Evolutionary conservation across 2,888 invertebrate genomes (phyloP), one percentile per base, ranked within the genome.

Genomic region (Zonitis immaculata): DNA sequence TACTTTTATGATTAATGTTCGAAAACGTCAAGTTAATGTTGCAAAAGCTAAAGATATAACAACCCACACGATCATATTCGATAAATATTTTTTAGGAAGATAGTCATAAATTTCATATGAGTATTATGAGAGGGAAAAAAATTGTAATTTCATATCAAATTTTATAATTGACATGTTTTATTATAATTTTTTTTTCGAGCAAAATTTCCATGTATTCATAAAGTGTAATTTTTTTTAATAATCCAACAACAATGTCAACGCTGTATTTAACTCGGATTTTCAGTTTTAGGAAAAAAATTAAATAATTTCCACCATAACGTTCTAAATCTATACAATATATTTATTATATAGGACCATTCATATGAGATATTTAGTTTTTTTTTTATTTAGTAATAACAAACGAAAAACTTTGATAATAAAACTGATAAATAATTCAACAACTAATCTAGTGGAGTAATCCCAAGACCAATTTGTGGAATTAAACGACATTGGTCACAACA

Each of bases 401-500:
- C 2, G 11, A 9, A 20, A 28, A 49, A 55, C 52, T 52, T 49
- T 52, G 49, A 55, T 54, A 54, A 54, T 52, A 52, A 48, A 27
- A 44, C 30, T 12, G 27, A 42, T 52, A 52, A 55, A 56, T 56
- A 56, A 56, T 39, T 56, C 44, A 56, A 49, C 43, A 56, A 12
- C 51, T 52, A 56, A 56, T 56, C 56, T 56, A 18, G 46, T 30
- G 35, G 44, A 56, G 56, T 56, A 52, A 56, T 56, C 56, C 56
- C 56, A 49, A 49, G 42, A 1, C 25, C 56, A 56, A 56, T 56
- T 56, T 56, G 43, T n/a, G 42, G 52, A 56, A 56, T 56, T 52
- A 56, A 56, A 52, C 48, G 49, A 49, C 45, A 22, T 14, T 55
- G 55, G 52, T 49, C 51, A 50, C 45, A 12, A 4, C 18, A 39